Evolutionary conservation across 2,888 invertebrate species (phyloP), one percentile per base, ranked within the genome.

Genomic region (Calliphora vomitoria): DNA sequence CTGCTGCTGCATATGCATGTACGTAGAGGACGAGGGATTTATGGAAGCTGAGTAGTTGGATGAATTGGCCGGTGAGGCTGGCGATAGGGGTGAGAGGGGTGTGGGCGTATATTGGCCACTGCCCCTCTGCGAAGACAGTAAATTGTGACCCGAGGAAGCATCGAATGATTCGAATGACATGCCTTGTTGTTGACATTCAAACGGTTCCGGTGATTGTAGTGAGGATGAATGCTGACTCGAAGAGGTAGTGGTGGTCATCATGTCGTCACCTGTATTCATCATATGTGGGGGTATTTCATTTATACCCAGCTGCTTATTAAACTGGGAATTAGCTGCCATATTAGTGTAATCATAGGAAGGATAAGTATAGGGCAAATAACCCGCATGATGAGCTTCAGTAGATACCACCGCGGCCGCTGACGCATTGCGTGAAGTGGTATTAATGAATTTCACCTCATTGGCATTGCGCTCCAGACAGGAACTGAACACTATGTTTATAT

Each of bases 371-470:
- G 93, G 91, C 75, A 93, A 85, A 71, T 93, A 93, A 1, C 92
- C 92, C 0, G 92, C 89, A 72, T 93, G 93, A 83, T 93, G 93
- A 0, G 90, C 92, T 79, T 93, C 93, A 4, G 92, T 89, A 11
- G 92, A 92, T 35, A 93, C 91, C 18, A 92, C 91, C 11, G 90
- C 88, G 3, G 82, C 82, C 4, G 62, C 90, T 15, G 92, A 90
- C 20, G 90, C 88, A 55, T 60, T 83, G 3, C 85, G 86, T 10
- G 88, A 84, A 4, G 91, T 91, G 31, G 93, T 93, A 68, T 93
- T 93, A 64, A 93, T 93, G 84, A 93, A 93, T 89, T 93, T 93
- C 66, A 93, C 94, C 89, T 93, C 93, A 75, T 92, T 92, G 79
- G 93, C 92, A 85, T 92, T 93, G 35, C 92, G 91, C 82, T 93